Base-by-base conservation (phyloP, 2,113 vertebrate genomes). In the Heterochromis multidens region DNA sequence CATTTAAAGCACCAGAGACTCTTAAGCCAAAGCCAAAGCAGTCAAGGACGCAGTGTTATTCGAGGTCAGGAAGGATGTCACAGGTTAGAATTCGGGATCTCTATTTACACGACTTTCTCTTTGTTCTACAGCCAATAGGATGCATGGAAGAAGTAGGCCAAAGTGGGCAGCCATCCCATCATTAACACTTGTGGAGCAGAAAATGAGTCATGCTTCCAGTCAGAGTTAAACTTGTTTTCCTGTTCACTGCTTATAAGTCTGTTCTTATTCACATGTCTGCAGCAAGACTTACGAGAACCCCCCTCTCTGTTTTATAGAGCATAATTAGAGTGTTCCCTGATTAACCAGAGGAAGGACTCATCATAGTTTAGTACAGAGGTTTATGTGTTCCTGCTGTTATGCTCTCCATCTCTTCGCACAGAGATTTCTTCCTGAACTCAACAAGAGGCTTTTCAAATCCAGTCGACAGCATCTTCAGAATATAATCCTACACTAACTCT, bases 131-230 rank as follows among this genome's bases (percentile, higher is more conserved):
- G 90, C 90, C 92, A 93, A 89, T 92, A 87, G 93, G 86, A 95
- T 93, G 91, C 85, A 91, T 83, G 91, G 11, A 65, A 89, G 81
- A 87, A 77, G 89, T 81, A 83, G 90, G 79, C 82, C 61, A 87
- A 77, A 82, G 81, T 83, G 82, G 88, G 89, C 84, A 85, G 58
- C 67, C 58, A 43, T 89, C 89, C 87, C 87, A 86, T 93, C 91
- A 85, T 94, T 94, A 95, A 91, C 93, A 93, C 90, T 93, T 91
- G 82, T 84, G 87, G 81, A 87, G 91, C 90, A 91, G 88, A 93
- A 91, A 95, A 87, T 95, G 92, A 95, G 84, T 95, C 93, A 94
- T 85, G 82, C 91, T 94, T 95, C 91, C 93, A 94, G 94, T 91
- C 90, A 94, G 84, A 84, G 88, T 80, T 88, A 27, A 77, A 86